Base-by-base conservation (phyloP, 2,797 vertebrate genomes). In the Halcyon smyrnensis region DNA sequence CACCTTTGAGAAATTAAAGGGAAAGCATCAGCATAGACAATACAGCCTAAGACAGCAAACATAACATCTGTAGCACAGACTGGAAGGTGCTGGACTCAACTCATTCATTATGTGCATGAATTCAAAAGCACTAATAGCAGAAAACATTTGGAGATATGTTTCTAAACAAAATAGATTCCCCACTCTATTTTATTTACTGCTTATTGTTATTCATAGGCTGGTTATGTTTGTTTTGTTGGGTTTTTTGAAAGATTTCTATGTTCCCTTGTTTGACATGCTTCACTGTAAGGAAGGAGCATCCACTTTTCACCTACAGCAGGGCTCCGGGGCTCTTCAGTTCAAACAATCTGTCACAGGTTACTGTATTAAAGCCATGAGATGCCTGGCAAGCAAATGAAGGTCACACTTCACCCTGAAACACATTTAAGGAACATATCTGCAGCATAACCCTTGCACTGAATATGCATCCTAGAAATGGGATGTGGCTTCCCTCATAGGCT, bases 271-370 rank as follows among this genome's bases (percentile, higher is more conserved):
- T 77, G 65, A 93, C 88, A 95, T 25, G 23, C 14, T 92, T 94
- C 94, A 46, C 65, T 76, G 53, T 93, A 82, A 84, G 62, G 45
- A 93, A 79, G 67, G 83, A 87, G 20, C 18, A 91, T 60, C 60
- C 84, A 89, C 87, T 96, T 92, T 95, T 80, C 90, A 92, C 92
- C 75, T 97, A 90, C 96, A 81, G 84, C 96, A 94, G 83, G 92
- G 68, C 76, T 95, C 91, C 85, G 2, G 94, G 88, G 62, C 79
- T 91, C 77, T 94, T 74, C 81, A 92, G 48, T 69, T 96, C 68
- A 96, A 94, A 64, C 90, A 91, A 75, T 94, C 80, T 90, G 85
- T 95, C 91, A 91, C 93, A 94, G 85, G 91, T 91, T 83, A 81
- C n/a, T 84, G 73, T 74, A 79, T 67, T 74, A 94, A 76, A 96